A percentile compares a stretch with the other conserved stretches of the same genome.
These are phyloP conservation scores for Mesocricetus auratus DNA, from an alignment of 2,113 vertebrate genomes.

Conservation along the genomic window DNA sequence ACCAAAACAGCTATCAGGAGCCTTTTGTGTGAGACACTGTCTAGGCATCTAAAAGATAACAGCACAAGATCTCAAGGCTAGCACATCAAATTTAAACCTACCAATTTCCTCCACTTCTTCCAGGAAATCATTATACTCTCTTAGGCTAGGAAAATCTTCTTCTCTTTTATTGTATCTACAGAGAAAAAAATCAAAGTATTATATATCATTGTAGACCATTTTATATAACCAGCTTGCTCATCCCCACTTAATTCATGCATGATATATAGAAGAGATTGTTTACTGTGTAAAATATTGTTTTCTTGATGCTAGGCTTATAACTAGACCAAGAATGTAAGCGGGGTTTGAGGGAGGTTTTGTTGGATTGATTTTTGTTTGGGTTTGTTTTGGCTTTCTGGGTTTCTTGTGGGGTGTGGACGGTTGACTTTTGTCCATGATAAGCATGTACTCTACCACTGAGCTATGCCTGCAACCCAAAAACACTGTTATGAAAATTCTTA, in stretches of 20 bases:
- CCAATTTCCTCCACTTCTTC: constrained; percentile 98
- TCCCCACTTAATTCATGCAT: constrained; percentile 36
- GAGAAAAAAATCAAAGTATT: constrained; percentile 62
- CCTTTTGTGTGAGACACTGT: constrained; percentile 60
- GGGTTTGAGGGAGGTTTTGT: background rate
- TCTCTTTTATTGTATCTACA: constrained; percentile 98
- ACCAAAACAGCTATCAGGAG: constrained; percentile 68
- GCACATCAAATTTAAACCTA: constrained; percentile 85
- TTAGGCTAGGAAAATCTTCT: constrained; percentile 93
- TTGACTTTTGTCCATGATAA: background rate
- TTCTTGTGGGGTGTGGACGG: background rate
- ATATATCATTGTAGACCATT: constrained; percentile 74
- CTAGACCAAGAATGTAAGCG: background rate
- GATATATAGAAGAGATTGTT: background rate
- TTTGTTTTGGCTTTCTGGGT: background rate
- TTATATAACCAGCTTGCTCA: constrained; percentile 34
- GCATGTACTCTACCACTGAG: background rate
- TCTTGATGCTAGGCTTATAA: constrained; percentile 45
- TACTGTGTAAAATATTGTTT: constrained; percentile 22
- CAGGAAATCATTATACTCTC: constrained; percentile 97
- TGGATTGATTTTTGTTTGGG: background rate
- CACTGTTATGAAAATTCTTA: constrained; percentile 50
- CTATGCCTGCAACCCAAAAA: background rate
- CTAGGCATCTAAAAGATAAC: constrained; percentile 78
- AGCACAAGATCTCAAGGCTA: constrained; percentile 61